These are phyloP conservation scores for Apodemus sylvaticus DNA, from an alignment of 2,113 vertebrate genomes.

Conservation along the genomic window DNA sequence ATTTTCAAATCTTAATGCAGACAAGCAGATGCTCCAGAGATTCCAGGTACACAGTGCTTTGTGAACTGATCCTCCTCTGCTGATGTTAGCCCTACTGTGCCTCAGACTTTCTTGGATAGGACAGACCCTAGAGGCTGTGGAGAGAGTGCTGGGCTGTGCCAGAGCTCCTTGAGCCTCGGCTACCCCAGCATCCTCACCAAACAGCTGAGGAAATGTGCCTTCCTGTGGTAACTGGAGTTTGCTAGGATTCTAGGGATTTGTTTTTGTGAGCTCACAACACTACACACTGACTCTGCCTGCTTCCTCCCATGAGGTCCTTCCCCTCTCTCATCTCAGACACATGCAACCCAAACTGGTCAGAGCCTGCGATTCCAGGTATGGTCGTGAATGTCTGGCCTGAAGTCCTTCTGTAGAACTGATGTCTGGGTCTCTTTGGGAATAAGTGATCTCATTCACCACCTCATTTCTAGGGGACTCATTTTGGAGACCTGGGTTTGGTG, in stretches of 20 bases:
- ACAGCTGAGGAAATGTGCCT: neutral
- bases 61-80: neutral
- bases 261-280: neutral
- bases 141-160: neutral
- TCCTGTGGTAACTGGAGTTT: neutral
- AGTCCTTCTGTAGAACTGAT: neutral
- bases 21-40: neutral
- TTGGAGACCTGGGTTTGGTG: neutral
- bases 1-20: neutral
- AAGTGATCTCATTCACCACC: neutral
- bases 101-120: neutral
- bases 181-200: neutral
- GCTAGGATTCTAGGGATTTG: neutral
- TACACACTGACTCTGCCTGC: neutral
- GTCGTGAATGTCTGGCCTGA: fast-evolving
- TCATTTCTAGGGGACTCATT: neutral
- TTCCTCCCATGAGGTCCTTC: neutral
- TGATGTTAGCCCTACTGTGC: too few relatives aligned
- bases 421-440: neutral
- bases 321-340: neutral
- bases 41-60: neutral
- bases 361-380: neutral
- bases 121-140: neutral
- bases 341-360: neutral
- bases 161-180: neutral